These are phyloP conservation scores for Podarcis cretensis DNA, from an alignment of 2,113 vertebrate species.

Conservation along the genomic window DNA sequence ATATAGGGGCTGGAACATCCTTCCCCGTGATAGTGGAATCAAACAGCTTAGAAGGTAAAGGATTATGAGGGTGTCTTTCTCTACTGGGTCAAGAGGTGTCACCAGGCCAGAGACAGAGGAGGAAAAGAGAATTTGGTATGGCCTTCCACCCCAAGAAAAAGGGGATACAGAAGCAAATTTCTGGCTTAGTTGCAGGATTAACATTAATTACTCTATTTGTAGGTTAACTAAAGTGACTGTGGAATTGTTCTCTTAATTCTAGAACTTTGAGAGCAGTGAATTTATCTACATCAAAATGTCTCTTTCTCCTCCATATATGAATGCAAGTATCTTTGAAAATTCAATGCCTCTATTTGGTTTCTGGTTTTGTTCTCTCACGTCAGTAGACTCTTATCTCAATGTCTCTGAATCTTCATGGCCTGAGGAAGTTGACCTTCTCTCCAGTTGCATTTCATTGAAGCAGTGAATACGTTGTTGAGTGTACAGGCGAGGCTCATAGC, in stretches of 20 bases:
- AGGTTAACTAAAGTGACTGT: not conserved
- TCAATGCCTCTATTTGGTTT: not conserved
- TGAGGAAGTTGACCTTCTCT: not conserved
- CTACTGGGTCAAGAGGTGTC: not conserved
- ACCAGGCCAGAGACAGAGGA: not conserved
- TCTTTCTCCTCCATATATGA: not conserved
- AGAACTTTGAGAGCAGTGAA: not conserved
- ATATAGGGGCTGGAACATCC: not conserved
- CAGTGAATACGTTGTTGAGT: not conserved
- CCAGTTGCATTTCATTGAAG: not conserved
- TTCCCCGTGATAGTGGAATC: not conserved
- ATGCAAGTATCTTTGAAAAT: not conserved
- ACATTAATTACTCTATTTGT: too few species aligned
- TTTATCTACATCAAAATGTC: not conserved
- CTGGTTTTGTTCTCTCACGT: not conserved
- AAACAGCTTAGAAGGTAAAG: not conserved
- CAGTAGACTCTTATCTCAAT: not conserved
- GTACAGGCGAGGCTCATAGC: not conserved
- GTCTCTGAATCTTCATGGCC: not conserved
- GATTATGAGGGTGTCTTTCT: not conserved
- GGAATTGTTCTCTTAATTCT: not conserved
- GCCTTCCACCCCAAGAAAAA: too few species aligned
- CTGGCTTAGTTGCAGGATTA: not conserved
- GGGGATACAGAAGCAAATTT: not conserved
- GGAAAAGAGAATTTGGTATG: not conserved